phyloP scores from a whole-genome alignment of 2,888 invertebrate species.

The Polydrusus cervinus region DNA sequence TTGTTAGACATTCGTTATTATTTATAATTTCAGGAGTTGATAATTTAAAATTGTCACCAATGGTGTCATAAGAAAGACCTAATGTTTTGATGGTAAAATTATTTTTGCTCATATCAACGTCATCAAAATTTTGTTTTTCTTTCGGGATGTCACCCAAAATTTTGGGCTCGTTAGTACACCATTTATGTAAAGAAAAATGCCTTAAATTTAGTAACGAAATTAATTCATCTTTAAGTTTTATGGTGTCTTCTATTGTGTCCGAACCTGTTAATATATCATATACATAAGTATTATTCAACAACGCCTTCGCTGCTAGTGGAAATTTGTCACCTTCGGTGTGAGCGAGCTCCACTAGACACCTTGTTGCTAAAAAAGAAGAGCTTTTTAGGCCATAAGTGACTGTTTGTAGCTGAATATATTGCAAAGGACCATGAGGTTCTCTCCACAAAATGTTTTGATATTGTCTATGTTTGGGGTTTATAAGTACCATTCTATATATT shows the following conservation, averaged over 20 bases:
- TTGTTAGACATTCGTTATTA: slow-evolving; percentile 14
- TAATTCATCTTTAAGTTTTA: background rate
- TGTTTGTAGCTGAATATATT: slow-evolving; percentile 45
- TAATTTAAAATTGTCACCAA: slow-evolving; percentile 23
- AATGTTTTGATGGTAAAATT: slow-evolving; percentile 29
- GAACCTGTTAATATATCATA: slow-evolving; percentile 46
- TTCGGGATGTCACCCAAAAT: slow-evolving; percentile 32
- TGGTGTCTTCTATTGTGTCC: slow-evolving; percentile 9
- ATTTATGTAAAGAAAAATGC: slow-evolving; percentile 40
- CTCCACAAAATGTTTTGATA: slow-evolving; percentile 53
- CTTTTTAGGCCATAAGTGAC: slow-evolving; percentile 50
- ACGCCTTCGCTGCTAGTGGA: slow-evolving; percentile 43
- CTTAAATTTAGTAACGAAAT: too few species aligned
- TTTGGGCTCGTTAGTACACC: slow-evolving; percentile 24
- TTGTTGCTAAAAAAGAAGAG: slow-evolving; percentile 49
- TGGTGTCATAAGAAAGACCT: slow-evolving; percentile 24
- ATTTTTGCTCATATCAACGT: slow-evolving; percentile 3
- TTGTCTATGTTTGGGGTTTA: slow-evolving; percentile 33
- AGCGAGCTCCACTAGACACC: too few species aligned
- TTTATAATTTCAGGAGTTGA: slow-evolving; percentile 2
- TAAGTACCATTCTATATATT: slow-evolving; percentile 48
- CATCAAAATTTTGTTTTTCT: slow-evolving; percentile 2
- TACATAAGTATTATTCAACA: slow-evolving; percentile 46
- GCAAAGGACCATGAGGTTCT: slow-evolving; percentile 24
- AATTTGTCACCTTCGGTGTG: slow-evolving; percentile 21